Evolutionary conservation across 2,797 vertebrate genomes (phyloP), one percentile per base, ranked within the genome.

Genomic region (Coregonus sp.): DNA sequence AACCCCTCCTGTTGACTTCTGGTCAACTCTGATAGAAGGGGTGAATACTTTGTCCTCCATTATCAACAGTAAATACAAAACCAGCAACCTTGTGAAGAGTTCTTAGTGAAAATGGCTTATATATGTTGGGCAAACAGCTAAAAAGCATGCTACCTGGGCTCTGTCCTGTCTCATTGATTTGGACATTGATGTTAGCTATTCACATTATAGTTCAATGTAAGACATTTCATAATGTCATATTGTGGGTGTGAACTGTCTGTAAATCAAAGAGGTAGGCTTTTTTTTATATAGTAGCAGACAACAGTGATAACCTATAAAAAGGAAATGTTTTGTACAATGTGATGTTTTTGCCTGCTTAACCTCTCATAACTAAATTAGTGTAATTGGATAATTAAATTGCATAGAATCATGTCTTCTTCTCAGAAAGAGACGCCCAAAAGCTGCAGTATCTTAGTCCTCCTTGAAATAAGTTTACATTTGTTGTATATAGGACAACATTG

Each of bases 311-410:
- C 5, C 37, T 50, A 6, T 25, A 18, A 73, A 73, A 33, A 73
- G 12, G 18, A 37, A 18, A 59, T 73, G 54, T 73, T 73, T 73
- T 59, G 54, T 37, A 18, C 33, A 37, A 35, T 20, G 72, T 15
- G 18, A 47, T 47, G 2, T 63, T 29, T 65, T 72, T 72, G 37
- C 74, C 35, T 14, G 2, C 16, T 56, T 29, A 59, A 29, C 35
- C 20, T 16, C n/a, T 14, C 18, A 37, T 73, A 56, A 73, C 50
- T 4, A 67, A n/a, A 18, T 68, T 37, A 56, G 47, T n/a, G 9
- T 77, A 56, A 65, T 51, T 65, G 29, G 70, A 66, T 77, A 77
- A 77, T 72, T 72, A 9, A 47, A 66, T 72, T 77, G 25, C 59
- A n/a, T 59, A 25, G 3, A 72, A 18, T 52, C 25, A 65, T 37